A percentile compares a stretch with the other conserved stretches of the same genome.
Evolutionary conservation across 2,797 vertebrate genomes (phyloP).

Genomic region (Typhlichthys subterraneus): DNA sequence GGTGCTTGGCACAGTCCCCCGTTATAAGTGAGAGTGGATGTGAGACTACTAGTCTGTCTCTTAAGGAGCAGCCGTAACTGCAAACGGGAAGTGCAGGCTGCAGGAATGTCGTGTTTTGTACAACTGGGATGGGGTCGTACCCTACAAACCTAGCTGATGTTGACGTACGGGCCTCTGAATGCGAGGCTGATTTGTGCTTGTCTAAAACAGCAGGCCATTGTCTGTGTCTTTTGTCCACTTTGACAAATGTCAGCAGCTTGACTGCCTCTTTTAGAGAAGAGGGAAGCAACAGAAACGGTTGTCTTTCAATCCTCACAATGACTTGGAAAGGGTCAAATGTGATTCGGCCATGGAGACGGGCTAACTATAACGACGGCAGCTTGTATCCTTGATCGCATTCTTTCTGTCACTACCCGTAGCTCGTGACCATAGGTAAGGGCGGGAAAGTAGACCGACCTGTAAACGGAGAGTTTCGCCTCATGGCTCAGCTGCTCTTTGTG

Average conservation of each 20-base stretch:
- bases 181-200: conserved; percentile 33
- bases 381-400: neutral
- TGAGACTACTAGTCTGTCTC: conserved; percentile 26
- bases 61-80: conserved; percentile 22
- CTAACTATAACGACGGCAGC: conserved; percentile 14
- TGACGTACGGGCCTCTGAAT: neutral
- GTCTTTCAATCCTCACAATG: conserved; percentile 32
- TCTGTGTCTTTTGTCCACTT: conserved; percentile 44
- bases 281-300: conserved; percentile 7
- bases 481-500: no score
- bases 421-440: no score
- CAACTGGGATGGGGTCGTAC: conserved; percentile 5
- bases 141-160: conserved; percentile 18
- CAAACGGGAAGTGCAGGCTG: conserved; percentile 48
- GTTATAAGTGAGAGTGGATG: conserved; percentile 9
- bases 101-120: conserved; percentile 28
- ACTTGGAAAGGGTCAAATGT: conserved; percentile 10
- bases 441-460: no score
- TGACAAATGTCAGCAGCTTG: conserved; percentile 43
- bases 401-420: neutral
- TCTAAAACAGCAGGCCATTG: conserved; percentile 45
- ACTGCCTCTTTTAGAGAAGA: conserved; percentile 34
- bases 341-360: conserved; percentile 10
- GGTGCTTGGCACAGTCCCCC: conserved; percentile 27
- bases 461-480: no score